These are phyloP conservation scores for Ammodytes marinus DNA, from an alignment of 2,113 vertebrate species.

Conservation along the genomic window DNA sequence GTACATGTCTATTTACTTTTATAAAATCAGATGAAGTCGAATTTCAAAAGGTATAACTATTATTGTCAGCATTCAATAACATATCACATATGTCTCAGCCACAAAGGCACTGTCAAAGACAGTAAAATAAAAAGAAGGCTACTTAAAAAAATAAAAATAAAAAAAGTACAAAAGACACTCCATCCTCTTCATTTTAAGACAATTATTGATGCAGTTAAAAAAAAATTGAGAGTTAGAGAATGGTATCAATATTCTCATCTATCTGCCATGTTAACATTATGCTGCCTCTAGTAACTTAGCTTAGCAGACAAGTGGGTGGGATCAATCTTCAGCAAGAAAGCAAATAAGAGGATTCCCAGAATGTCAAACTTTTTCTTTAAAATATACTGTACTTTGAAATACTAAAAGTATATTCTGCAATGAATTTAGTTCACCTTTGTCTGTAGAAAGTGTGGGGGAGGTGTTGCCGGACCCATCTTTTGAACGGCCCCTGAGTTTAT, in stretches of 20 bases:
- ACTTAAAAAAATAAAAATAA: too few relatives aligned
- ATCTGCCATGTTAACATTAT: not conserved
- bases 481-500: slow-evolving; percentile 77
- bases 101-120: not conserved
- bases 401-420: not conserved
- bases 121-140: too few relatives aligned
- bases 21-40: not conserved
- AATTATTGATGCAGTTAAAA: too few relatives aligned
- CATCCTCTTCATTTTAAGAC: too few relatives aligned
- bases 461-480: slow-evolving; percentile 85
- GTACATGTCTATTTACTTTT: too few relatives aligned
- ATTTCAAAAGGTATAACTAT: not conserved
- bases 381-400: not conserved
- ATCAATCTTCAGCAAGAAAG: slow-evolving; percentile 1
- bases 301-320: not conserved
- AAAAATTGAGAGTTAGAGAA: too few relatives aligned
- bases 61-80: not conserved
- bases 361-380: not conserved
- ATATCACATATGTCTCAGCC: not conserved
- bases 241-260: too few relatives aligned
- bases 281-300: not conserved
- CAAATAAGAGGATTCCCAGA: not conserved
- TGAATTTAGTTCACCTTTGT: slow-evolving; percentile 84
- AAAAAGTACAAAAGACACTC: too few relatives aligned
- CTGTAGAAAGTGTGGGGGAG: slow-evolving; percentile 80